These are phyloP conservation scores for Lymantria dispar DNA, from an alignment of 2,888 invertebrate species.

Conservation along the genomic window DNA sequence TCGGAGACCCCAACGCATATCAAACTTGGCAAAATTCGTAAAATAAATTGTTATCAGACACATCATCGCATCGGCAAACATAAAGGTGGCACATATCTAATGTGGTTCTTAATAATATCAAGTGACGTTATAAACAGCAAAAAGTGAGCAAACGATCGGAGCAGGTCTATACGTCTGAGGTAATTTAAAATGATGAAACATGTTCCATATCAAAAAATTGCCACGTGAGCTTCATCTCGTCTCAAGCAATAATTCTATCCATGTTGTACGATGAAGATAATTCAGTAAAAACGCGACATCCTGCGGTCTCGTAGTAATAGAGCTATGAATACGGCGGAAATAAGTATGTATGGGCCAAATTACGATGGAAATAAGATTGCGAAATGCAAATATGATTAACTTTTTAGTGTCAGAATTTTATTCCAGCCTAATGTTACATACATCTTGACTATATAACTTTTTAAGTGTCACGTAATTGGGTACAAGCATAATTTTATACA, in stretches of 20 bases:
- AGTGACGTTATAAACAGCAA: constrained; percentile 50
- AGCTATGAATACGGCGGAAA: too few relatives aligned
- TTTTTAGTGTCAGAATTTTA: too few relatives aligned
- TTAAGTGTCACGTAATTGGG: too few relatives aligned
- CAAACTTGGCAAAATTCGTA: too few relatives aligned
- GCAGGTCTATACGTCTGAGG: constrained; percentile 25
- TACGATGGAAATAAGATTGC: too few relatives aligned
- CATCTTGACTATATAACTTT: neutral
- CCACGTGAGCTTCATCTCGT: constrained; percentile 38
- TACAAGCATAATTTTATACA: too few relatives aligned
- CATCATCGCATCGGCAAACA: too few relatives aligned
- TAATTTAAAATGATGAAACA: constrained; percentile 51
- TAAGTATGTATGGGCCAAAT: too few relatives aligned
- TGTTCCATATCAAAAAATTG: constrained; percentile 39
- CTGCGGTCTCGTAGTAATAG: constrained; percentile 10
- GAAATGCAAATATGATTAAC: too few relatives aligned
- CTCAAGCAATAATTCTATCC: constrained; percentile 24
- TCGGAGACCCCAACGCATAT: too few relatives aligned
- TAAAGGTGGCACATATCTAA: neutral
- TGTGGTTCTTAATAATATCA: constrained; percentile 27
- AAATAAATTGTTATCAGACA: too few relatives aligned
- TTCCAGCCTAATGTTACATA: neutral
- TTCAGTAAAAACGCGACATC: constrained; percentile 37
- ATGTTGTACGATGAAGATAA: constrained; percentile 22
- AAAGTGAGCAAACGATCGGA: constrained; percentile 49